Percentiles rank a stretch among this genome's conserved stretches.
Evolutionary conservation across 2,888 invertebrate species (phyloP).

Genomic region (Eupeodes latifasciatus): DNA sequence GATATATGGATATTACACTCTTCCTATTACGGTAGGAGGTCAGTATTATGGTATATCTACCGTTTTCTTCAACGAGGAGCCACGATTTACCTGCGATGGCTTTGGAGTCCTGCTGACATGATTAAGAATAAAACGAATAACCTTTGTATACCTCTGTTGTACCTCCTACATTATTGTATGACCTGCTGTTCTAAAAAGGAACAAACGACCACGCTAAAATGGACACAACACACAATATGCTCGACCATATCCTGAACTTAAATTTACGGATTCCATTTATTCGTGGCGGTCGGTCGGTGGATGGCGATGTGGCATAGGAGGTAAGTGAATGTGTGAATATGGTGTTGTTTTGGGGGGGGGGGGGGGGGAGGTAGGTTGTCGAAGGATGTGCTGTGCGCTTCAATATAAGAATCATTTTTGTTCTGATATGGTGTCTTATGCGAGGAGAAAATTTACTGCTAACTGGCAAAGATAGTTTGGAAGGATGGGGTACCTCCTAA

Average conservation of each 20-base stretch:
- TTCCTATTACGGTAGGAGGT: neutral
- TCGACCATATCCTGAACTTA: constrained; percentile 62
- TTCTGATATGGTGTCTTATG: constrained; percentile 13
- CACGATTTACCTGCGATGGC: constrained; percentile 18
- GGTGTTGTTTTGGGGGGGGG: constrained; percentile 20
- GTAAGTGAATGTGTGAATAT: constrained; percentile 66
- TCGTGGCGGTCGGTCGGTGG: neutral
- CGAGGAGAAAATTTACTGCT: constrained; percentile 49
- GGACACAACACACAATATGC: constrained; percentile 59
- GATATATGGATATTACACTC: neutral
- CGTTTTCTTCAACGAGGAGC: neutral
- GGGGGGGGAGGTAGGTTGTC: neutral
- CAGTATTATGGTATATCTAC: neutral
- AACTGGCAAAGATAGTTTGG: constrained; percentile 9
- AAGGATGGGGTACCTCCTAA: neutral
- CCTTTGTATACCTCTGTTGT: neutral
- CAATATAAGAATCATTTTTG: constrained; percentile 16
- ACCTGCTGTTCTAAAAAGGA: constrained; percentile 56
- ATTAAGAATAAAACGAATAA: constrained; percentile 54
- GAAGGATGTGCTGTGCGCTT: constrained; percentile 21
- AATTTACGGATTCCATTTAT: constrained; percentile 66
- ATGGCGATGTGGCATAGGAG: neutral
- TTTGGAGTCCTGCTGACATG: constrained; percentile 29
- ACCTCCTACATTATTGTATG: constrained; percentile 8
- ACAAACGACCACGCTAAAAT: constrained; percentile 45